Evolutionary conservation across 1,140 invertebrate species (phyloP).

Genomic region (Cherax destructor): DNA sequence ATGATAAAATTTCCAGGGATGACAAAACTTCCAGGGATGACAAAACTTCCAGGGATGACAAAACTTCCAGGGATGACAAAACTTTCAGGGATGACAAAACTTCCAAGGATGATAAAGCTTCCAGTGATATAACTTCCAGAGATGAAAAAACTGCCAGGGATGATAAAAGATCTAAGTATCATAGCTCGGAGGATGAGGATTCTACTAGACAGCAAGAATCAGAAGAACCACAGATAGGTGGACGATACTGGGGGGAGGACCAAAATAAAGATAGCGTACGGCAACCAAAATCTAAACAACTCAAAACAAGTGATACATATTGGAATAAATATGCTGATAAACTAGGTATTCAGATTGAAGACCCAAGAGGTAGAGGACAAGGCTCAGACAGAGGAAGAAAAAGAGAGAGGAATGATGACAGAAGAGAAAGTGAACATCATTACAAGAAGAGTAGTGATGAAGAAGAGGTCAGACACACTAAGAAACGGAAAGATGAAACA

Average conservation of each 20-base stretch:
- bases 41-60: too few species aligned
- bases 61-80: too few species aligned
- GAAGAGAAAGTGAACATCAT: constrained; percentile 22
- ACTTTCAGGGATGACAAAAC: too few species aligned
- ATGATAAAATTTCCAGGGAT: neutral
- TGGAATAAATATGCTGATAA: constrained; percentile 72
- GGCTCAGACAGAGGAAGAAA: constrained; percentile 37
- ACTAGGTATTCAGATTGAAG: constrained; percentile 71
- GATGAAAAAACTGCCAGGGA: neutral
- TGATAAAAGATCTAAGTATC: constrained; percentile 22
- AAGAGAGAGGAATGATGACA: constrained; percentile 41
- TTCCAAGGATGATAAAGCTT: too few species aligned
- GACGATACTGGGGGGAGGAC: constrained; percentile 69
- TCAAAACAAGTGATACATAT: constrained; percentile 71
- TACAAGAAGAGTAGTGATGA: constrained; percentile 47
- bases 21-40: too few species aligned
- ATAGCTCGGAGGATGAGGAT: constrained; percentile 43
- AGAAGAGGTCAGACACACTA: constrained; percentile 21
- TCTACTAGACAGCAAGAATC: constrained; percentile 6
- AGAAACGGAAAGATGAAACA: constrained; percentile 9
- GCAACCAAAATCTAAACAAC: constrained; percentile 37
- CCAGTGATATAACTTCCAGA: too few species aligned
- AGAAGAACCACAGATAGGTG: constrained; percentile 65
- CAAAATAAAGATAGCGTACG: constrained; percentile 17
- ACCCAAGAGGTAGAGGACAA: constrained; percentile 44